Evolutionary conservation across 2,113 vertebrate species (phyloP).

Genomic region (Arizona elegans): DNA sequence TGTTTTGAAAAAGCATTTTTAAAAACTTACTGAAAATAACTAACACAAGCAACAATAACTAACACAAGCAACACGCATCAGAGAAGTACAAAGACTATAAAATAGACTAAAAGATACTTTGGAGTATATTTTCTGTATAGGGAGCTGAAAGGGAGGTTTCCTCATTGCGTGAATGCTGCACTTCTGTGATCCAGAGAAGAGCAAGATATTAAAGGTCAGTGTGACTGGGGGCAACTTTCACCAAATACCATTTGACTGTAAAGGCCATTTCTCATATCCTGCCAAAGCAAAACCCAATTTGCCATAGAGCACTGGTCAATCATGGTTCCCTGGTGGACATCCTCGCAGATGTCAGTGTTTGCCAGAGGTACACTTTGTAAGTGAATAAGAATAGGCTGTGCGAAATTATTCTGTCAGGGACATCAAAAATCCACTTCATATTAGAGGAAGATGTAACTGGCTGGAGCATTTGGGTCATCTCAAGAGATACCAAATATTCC

Average conservation of each 20-base stretch:
- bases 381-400: background rate
- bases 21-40: background rate
- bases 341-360: background rate
- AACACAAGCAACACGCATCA: background rate
- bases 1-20: background rate
- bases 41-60: background rate
- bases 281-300: background rate
- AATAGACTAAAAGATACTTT: background rate
- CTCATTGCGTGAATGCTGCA: background rate
- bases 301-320: background rate
- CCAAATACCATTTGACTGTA: background rate
- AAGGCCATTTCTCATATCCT: background rate
- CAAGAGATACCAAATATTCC: background rate
- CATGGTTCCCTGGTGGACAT: background rate
- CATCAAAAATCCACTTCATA: background rate
- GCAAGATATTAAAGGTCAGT: background rate
- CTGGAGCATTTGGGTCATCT: background rate
- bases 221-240: background rate
- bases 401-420: background rate
- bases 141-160: background rate
- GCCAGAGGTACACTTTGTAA: background rate
- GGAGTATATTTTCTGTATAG: background rate
- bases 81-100: background rate
- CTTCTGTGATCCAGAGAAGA: background rate
- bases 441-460: background rate